Percentiles rank a stretch among this genome's conserved stretches.
Conservation (phyloP, 2,113 vertebrate species). For the Gavialis gangeticus region DNA sequence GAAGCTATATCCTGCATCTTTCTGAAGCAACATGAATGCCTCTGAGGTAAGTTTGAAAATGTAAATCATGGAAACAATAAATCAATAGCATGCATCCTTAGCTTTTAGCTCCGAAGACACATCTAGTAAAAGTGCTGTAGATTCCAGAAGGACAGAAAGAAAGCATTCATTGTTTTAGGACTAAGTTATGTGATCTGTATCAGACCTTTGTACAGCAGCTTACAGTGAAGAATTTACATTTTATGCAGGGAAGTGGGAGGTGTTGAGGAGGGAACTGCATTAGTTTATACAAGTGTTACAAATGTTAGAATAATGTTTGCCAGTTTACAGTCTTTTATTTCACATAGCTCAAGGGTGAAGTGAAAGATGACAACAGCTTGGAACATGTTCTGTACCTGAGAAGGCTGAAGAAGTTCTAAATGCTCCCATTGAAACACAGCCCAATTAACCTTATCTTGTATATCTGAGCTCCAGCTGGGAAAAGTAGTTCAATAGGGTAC, state of each 20-base stretch:
- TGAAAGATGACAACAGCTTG: constrained; percentile 68
- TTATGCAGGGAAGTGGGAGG: constrained; percentile 51
- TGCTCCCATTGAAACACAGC: constrained; percentile 59
- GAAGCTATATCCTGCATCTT: constrained; percentile 38
- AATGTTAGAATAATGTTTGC: constrained; percentile 69
- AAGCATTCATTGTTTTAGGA: constrained; percentile 47
- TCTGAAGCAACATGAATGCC: constrained; percentile 9
- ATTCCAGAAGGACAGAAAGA: constrained; percentile 46
- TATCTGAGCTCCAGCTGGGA: constrained; percentile 60
- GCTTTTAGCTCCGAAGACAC: constrained; percentile 37
- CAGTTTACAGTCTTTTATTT: constrained; percentile 66
- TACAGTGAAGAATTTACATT: constrained; percentile 54
- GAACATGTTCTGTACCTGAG: constrained; percentile 65
- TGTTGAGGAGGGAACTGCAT: constrained; percentile 43
- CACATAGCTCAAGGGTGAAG: constrained; percentile 72
- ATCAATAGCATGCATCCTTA: constrained; percentile 44
- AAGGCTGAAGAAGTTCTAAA: constrained; percentile 57
- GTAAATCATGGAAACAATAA: constrained; percentile 62
- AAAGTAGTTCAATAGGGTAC: constrained; percentile 55
- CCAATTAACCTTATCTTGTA: constrained; percentile 70
- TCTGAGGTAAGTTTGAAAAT: constrained; percentile 60
- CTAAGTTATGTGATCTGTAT: constrained; percentile 41
- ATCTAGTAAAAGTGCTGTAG: constrained; percentile 46
- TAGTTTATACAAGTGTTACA: constrained; percentile 46
- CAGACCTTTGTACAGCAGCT: constrained; percentile 46